Evolutionary conservation across 2,797 vertebrate species (phyloP).

Genomic region (Australoheros facetus): DNA sequence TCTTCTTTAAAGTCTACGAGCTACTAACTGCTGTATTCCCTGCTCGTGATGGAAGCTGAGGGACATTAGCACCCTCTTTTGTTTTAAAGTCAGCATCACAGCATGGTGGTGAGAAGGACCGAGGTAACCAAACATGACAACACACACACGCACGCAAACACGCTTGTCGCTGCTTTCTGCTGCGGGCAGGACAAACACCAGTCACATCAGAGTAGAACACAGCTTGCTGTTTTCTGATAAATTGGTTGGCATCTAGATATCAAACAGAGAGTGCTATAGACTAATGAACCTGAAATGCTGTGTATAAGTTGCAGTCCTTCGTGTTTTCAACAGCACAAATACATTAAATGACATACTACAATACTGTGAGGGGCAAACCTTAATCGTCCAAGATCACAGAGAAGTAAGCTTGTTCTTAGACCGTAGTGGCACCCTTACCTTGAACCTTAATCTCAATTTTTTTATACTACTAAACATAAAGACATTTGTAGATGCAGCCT

Average conservation of each 20-base stretch:
- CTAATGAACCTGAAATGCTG: constrained; percentile 77
- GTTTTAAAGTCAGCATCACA: constrained; percentile 66
- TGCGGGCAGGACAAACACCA: constrained; percentile 43
- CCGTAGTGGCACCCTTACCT: constrained; percentile 22
- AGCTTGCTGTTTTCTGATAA: constrained; percentile 39
- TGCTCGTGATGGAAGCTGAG: constrained; percentile 60
- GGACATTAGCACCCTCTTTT: constrained; percentile 69
- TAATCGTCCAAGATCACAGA: constrained; percentile 67
- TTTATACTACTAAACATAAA: constrained; percentile 1
- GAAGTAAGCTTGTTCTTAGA: constrained; percentile 70
- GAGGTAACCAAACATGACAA: constrained; percentile 76
- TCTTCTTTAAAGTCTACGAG: constrained; percentile 53
- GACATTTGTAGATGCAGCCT: neutral
- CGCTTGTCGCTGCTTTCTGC: constrained; percentile 60
- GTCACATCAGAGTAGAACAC: constrained; percentile 50
- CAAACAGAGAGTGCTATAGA: constrained; percentile 50
- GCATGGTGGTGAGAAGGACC: constrained; percentile 50
- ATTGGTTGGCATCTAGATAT: constrained; percentile 42
- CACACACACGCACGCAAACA: constrained; percentile 61
- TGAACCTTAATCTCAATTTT: constrained; percentile 9
- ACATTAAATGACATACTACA: constrained; percentile 78
- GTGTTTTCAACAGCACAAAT: constrained; percentile 80
- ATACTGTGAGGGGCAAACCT: constrained; percentile 72
- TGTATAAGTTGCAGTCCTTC: constrained; percentile 81
- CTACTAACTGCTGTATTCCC: constrained; percentile 49